Evolutionary conservation across 2,888 invertebrate species (phyloP).

Genomic region (Eledone cirrhosa): DNA sequence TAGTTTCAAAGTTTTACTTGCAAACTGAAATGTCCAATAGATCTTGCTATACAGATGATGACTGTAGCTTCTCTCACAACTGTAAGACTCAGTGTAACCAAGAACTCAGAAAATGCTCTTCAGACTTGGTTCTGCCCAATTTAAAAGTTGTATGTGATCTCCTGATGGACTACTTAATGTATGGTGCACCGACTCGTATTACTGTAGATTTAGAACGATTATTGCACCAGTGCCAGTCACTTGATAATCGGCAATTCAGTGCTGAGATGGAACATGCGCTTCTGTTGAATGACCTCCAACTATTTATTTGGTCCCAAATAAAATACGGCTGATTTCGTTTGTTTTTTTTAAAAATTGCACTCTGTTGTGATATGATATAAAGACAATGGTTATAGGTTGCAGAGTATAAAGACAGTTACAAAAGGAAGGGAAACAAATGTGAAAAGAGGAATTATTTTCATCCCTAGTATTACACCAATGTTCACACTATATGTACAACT

Average conservation of each 20-base stretch:
- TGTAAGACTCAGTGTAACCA: slow-evolving; percentile 52
- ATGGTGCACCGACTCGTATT: slow-evolving; percentile 48
- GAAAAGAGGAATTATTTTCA: no score
- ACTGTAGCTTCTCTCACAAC: slow-evolving; percentile 49
- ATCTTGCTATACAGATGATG: slow-evolving; percentile 44
- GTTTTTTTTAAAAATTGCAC: no score
- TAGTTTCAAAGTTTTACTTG: slow-evolving; percentile 47
- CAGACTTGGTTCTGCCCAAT: slow-evolving; percentile 44
- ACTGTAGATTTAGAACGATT: slow-evolving; percentile 26
- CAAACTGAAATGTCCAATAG: slow-evolving; percentile 37
- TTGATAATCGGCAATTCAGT: slow-evolving; percentile 1
- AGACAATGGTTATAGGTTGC: no score
- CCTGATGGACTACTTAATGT: slow-evolving; percentile 52
- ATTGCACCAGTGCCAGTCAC: slow-evolving; percentile 5
- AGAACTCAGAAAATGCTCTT: slow-evolving; percentile 42
- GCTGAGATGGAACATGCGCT: slow-evolving; percentile 49
- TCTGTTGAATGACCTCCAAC: slow-evolving; percentile 49
- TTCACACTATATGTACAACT: no score
- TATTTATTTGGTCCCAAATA: slow-evolving; percentile 55
- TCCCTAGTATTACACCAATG: no score
- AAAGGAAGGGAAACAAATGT: no score
- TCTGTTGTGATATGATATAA: no score
- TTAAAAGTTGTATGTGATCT: slow-evolving; percentile 53
- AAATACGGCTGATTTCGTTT: slow-evolving; percentile 32
- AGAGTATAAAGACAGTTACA: no score